Conservation (phyloP, 1,140 invertebrate species). For the Laupala kohalensis region DNA sequence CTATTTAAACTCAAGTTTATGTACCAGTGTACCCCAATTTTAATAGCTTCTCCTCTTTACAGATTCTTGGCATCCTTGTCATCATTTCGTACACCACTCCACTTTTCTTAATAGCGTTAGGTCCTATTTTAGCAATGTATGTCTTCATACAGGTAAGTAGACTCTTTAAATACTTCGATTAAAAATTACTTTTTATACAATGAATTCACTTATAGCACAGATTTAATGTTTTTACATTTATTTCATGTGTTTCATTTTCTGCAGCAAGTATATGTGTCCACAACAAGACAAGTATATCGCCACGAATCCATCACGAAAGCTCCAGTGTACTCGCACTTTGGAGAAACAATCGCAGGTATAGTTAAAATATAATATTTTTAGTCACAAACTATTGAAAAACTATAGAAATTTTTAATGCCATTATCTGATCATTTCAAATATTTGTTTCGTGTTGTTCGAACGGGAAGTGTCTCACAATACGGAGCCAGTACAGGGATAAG, state of each 20-base stretch:
- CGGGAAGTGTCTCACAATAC: too few species aligned
- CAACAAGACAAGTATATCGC: conserved; percentile 47
- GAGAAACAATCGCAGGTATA: conserved; percentile 37
- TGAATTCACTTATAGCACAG: too few species aligned
- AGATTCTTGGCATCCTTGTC: neutral
- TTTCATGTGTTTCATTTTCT: too few species aligned
- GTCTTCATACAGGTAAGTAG: neutral
- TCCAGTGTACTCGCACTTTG: conserved; percentile 52
- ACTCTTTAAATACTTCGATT: neutral
- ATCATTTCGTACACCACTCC: neutral
- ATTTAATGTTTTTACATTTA: too few species aligned
- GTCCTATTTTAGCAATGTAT: neutral
- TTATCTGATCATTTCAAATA: too few species aligned
- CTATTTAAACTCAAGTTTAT: too few species aligned
- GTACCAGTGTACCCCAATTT: too few species aligned
- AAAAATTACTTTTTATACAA: neutral
- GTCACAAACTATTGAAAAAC: too few species aligned
- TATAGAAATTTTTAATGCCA: too few species aligned
- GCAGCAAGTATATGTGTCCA: conserved; percentile 43
- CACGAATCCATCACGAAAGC: conserved; percentile 46
- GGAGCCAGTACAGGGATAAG: too few species aligned
- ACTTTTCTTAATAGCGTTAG: neutral
- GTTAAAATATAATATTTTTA: neutral
- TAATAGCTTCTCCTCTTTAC: neutral
- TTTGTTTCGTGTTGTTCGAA: too few species aligned